Evolutionary conservation across 1,140 invertebrate species (phyloP).

Genomic region (Capitella teleta): DNA sequence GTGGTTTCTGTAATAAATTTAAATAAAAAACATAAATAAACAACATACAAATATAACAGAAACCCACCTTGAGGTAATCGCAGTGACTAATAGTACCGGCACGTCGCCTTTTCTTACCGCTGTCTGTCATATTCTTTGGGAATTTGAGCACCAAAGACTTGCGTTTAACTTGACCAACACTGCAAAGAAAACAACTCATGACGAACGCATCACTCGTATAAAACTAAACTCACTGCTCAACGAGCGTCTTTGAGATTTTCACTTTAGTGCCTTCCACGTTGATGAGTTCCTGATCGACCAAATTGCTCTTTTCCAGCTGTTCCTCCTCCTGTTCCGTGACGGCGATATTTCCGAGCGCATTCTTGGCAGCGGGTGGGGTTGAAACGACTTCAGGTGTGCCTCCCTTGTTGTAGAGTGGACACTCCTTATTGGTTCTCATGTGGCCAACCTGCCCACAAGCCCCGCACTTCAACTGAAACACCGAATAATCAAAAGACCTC

Average conservation of each 20-base stretch:
- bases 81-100: constrained; percentile 64
- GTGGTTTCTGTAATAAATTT: constrained; percentile 48
- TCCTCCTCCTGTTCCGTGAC: constrained; percentile 17
- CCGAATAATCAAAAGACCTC: too few relatives aligned
- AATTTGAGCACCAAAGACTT: constrained; percentile 70
- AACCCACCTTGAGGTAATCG: constrained; percentile 69
- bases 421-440: constrained; percentile 90
- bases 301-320: constrained; percentile 54
- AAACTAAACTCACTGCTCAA: constrained; percentile 23
- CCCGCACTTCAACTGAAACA: constrained; percentile 67
- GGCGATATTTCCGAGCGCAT: constrained; percentile 10
- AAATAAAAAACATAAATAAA: background rate
- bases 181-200: constrained; percentile 1
- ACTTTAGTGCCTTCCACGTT: constrained; percentile 15
- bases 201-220: background rate
- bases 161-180: constrained; percentile 15
- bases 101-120: constrained; percentile 52
- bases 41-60: background rate
- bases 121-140: constrained; percentile 57
- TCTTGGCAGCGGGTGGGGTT: background rate
- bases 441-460: constrained; percentile 83
- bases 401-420: constrained; percentile 66
- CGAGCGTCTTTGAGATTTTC: constrained; percentile 14
- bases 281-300: constrained; percentile 16
- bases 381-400: background rate